Evolutionary conservation across 2,113 vertebrate species (phyloP).

Genomic region (Halichoerus grypus): DNA sequence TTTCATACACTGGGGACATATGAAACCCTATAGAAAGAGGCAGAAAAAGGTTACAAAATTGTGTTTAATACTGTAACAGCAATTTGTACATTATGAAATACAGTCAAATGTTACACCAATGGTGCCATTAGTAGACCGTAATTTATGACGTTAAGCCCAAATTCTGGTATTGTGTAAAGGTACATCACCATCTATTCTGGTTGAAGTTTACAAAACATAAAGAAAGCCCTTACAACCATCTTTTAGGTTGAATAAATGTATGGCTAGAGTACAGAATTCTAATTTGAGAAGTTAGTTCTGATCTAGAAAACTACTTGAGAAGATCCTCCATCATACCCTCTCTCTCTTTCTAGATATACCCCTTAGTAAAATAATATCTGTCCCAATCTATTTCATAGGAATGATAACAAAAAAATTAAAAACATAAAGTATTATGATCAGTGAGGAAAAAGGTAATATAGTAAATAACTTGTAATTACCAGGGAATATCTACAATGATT

Average conservation of each 20-base stretch:
- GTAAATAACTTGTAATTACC: conserved; percentile 17
- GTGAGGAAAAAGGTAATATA: neutral
- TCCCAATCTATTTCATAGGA: neutral
- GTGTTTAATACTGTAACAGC: conserved; percentile 15
- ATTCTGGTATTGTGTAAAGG: conserved; percentile 16
- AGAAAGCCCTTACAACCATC: conserved; percentile 16
- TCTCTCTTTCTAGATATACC: neutral
- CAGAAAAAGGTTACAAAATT: conserved; percentile 38
- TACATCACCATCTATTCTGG: neutral
- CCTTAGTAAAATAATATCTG: conserved; percentile 33
- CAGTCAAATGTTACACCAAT: neutral
- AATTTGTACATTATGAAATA: conserved; percentile 51
- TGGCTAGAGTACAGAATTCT: conserved; percentile 48
- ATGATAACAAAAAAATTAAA: neutral
- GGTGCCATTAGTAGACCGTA: neutral
- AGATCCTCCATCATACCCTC: neutral
- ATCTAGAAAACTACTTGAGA: conserved; percentile 13
- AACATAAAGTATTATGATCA: conserved; percentile 3
- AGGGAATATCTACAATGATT: neutral
- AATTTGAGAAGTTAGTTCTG: neutral
- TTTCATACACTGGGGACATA: conserved; percentile 99
- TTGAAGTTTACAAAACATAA: conserved; percentile 31
- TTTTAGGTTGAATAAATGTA: conserved; percentile 55
- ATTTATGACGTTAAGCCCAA: neutral
- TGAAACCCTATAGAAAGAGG: conserved; percentile 93